These are phyloP conservation scores for Poeciliopsis turneri DNA, from an alignment of 2,797 vertebrate species.

Conservation along the genomic window DNA sequence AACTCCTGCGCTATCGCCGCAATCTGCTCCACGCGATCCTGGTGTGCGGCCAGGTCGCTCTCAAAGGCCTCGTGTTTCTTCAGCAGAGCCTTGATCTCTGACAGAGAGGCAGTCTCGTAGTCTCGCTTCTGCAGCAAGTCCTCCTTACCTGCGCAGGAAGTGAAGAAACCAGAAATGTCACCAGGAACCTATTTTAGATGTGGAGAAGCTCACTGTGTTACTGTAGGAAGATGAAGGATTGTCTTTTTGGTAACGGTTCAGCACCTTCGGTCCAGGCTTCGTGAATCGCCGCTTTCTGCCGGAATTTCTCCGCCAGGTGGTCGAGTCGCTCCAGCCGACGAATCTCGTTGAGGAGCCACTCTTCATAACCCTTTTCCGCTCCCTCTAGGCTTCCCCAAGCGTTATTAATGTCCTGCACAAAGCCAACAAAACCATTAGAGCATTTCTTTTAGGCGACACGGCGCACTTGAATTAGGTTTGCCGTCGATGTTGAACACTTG, in stretches of 20 bases:
- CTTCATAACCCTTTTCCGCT: constrained; percentile 97
- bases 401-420: constrained; percentile 91
- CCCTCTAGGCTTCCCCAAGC: constrained; percentile 94
- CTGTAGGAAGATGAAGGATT: background rate
- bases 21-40: constrained; percentile 98
- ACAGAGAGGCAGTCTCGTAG: constrained; percentile 93
- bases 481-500: background rate
- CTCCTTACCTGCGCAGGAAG: constrained; percentile 87
- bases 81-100: constrained; percentile 95
- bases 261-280: constrained; percentile 93
- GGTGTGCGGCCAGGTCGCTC: constrained; percentile 96
- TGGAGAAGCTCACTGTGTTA: background rate
- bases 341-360: constrained; percentile 98
- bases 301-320: constrained; percentile 97
- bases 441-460: background rate
- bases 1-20: constrained; percentile 98
- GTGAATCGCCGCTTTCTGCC: constrained; percentile 97
- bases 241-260: background rate
- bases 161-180: background rate
- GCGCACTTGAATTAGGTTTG: background rate
- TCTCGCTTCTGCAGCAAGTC: constrained; percentile 92
- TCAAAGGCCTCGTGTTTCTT: constrained; percentile 99
- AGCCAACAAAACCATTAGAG: background rate
- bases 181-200: background rate
- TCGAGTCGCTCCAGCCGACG: constrained; percentile 95